phyloP scores from a whole-genome alignment of 2,888 invertebrate species.

The Cacoxenus indagator region DNA sequence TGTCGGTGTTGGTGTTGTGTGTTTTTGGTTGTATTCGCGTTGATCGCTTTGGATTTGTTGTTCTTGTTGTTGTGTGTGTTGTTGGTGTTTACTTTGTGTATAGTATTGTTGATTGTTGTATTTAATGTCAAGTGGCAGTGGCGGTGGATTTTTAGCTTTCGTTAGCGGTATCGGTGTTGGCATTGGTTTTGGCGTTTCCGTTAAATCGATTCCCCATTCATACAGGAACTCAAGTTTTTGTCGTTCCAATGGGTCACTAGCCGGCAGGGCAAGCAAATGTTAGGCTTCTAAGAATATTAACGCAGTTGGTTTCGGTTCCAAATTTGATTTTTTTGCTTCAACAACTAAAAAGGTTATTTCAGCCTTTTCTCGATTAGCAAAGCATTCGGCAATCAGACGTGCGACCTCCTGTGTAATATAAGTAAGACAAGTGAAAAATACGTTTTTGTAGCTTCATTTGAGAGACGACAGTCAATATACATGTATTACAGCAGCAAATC shows the following conservation, averaged over 20 bases:
- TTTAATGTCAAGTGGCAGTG: slow-evolving; percentile 58
- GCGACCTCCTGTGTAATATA: slow-evolving; percentile 79
- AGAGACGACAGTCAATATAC: neutral
- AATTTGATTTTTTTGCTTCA: slow-evolving; percentile 91
- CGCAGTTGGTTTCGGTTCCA: slow-evolving; percentile 92
- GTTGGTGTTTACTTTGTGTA: slow-evolving; percentile 42
- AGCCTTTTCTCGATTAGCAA: slow-evolving; percentile 87
- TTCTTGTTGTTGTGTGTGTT: slow-evolving; percentile 36
- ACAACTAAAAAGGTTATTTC: slow-evolving; percentile 95
- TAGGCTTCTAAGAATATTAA: slow-evolving; percentile 93
- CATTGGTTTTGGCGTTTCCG: slow-evolving; percentile 68
- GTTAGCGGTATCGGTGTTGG: slow-evolving; percentile 69
- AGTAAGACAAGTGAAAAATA: neutral
- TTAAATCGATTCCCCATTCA: slow-evolving; percentile 70
- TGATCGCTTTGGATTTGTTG: slow-evolving; percentile 26
- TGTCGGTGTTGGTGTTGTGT: slow-evolving; percentile 37
- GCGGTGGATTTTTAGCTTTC: slow-evolving; percentile 72
- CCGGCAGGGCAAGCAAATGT: slow-evolving; percentile 90
- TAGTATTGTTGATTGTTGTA: slow-evolving; percentile 41
- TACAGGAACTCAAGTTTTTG: slow-evolving; percentile 67
- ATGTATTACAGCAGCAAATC: neutral
- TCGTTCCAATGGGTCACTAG: slow-evolving; percentile 74
- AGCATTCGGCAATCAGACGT: slow-evolving; percentile 91
- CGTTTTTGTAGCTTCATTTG: neutral
- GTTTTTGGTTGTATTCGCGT: neutral